Evolutionary conservation across 2,797 vertebrate species (phyloP).

Genomic region (Schizothorax lantsangensis): DNA sequence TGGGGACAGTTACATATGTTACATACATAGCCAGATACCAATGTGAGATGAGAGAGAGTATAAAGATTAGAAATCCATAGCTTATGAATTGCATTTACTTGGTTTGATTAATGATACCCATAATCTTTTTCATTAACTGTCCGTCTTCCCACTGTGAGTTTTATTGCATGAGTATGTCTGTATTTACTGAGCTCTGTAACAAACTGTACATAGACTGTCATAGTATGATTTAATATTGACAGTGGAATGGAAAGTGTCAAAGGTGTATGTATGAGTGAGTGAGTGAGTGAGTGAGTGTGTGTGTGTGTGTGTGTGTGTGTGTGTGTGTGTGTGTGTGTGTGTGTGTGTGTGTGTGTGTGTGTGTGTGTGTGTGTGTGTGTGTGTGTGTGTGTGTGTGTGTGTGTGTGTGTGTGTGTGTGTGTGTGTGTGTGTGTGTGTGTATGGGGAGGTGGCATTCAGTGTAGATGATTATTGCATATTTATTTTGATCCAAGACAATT

Average conservation of each 20-base stretch:
- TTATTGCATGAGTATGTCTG: conserved; percentile 84
- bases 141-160: conserved; percentile 64
- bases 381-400: conserved; percentile 70
- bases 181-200: conserved; percentile 85
- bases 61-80: background rate
- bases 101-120: conserved; percentile 17
- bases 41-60: background rate
- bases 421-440: conserved; percentile 50
- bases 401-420: conserved; percentile 14
- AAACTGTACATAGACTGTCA: conserved; percentile 86
- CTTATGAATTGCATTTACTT: background rate
- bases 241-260: conserved; percentile 76
- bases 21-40: background rate
- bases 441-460: conserved; percentile 65
- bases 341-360: conserved; percentile 69
- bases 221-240: conserved; percentile 79
- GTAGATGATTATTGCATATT: conserved; percentile 72
- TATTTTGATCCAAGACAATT: conserved; percentile 76
- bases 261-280: conserved; percentile 70
- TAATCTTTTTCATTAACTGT: conserved; percentile 6
- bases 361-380: conserved; percentile 65
- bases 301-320: conserved; percentile 6
- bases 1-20: background rate
- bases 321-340: conserved; percentile 65
- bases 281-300: conserved; percentile 58